Evolutionary conservation across 2,888 invertebrate genomes (phyloP).

Genomic region (Nasonovia ribisnigri): DNA sequence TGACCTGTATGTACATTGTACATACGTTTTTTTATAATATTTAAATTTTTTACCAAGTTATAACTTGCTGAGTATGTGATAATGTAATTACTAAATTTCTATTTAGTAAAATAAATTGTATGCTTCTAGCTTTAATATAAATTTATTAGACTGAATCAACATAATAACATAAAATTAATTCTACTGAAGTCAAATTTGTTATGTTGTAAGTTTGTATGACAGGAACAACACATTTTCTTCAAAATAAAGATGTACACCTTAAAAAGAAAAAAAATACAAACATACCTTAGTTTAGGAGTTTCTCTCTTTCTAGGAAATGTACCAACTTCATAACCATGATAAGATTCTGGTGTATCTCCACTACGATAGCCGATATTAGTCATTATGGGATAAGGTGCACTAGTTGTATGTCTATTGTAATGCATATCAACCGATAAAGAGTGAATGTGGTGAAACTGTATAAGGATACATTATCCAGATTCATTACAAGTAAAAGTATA

Average conservation of each 20-base stretch:
- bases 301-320: constrained; percentile 90
- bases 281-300: constrained; percentile 78
- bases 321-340: constrained; percentile 80
- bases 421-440: constrained; percentile 74
- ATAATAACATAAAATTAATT: too few species aligned
- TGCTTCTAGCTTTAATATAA: too few species aligned
- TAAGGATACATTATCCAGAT: constrained; percentile 12
- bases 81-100: background rate
- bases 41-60: background rate
- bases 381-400: constrained; percentile 69
- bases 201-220: background rate
- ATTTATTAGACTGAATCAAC: too few species aligned
- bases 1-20: background rate
- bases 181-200: too few species aligned
- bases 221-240: background rate
- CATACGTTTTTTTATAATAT: too few species aligned
- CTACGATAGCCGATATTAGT: constrained; percentile 70
- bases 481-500: background rate
- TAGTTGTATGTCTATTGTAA: constrained; percentile 72
- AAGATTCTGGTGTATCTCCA: constrained; percentile 71
- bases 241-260: background rate
- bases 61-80: background rate
- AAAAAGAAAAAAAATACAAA: constrained; percentile 45
- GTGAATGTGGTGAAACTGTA: constrained; percentile 71
- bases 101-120: too few species aligned